Conservation (phyloP, 2,797 vertebrate genomes). For the Acrossocheilus wenchowensis region DNA sequence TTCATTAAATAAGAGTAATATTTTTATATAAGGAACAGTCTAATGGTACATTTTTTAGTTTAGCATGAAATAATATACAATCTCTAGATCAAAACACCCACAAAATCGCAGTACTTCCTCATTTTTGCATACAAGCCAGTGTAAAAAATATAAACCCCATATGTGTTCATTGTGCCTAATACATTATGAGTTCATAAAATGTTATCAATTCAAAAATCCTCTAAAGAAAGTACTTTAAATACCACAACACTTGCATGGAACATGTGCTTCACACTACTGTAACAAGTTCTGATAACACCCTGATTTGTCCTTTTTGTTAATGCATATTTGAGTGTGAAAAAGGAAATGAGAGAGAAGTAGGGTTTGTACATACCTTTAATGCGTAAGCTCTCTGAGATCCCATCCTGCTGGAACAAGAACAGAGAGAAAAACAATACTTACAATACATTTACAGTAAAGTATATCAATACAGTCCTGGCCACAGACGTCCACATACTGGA, state of each 20-base stretch:
- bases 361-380: slow-evolving; percentile 83
- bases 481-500: slow-evolving; percentile 16
- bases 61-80: background rate
- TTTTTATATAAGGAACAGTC: background rate
- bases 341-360: slow-evolving; percentile 18
- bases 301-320: background rate
- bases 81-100: background rate
- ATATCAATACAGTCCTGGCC: slow-evolving; percentile 34
- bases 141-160: background rate
- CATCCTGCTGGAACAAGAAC: slow-evolving; percentile 86
- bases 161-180: background rate
- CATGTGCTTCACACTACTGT: background rate
- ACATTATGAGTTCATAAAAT: background rate
- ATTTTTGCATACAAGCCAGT: background rate
- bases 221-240: background rate
- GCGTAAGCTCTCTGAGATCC: slow-evolving; percentile 83
- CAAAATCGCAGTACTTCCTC: background rate
- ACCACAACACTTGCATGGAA: background rate
- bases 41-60: background rate
- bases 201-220: background rate
- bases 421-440: slow-evolving; percentile 66
- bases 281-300: background rate
- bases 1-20: background rate
- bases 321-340: background rate
- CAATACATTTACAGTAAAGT: slow-evolving; percentile 51